A percentile compares a stretch with the other conserved stretches of the same genome.
Evolutionary conservation across 2,113 vertebrate genomes (phyloP).

Genomic region (Chaetorhynchus papuensis): DNA sequence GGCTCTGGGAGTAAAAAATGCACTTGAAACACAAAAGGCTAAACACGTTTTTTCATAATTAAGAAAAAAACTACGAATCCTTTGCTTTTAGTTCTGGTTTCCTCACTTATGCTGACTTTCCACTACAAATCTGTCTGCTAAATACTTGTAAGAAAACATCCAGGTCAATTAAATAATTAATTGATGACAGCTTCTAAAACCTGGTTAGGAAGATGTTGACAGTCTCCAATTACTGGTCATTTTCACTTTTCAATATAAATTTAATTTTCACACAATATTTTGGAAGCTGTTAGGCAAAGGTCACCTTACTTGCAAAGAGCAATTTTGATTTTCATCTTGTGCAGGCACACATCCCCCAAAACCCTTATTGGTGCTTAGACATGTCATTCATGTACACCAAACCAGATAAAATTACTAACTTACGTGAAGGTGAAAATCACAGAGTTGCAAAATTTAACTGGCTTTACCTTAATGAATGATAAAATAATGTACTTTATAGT

Average conservation of each 20-base stretch:
- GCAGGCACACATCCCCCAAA: neutral
- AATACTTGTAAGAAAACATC: conserved; percentile 2
- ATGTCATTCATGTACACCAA: neutral
- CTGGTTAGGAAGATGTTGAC: neutral
- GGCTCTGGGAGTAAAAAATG: neutral
- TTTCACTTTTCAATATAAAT: conserved; percentile 45
- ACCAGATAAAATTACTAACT: neutral
- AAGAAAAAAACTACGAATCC: neutral
- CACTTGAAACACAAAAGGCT: neutral
- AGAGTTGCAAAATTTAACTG: neutral
- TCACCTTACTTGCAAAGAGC: neutral
- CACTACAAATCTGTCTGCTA: neutral
- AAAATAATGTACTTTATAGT: conserved; percentile 27
- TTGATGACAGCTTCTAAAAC: neutral
- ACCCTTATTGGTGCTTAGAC: neutral
- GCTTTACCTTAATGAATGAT: conserved; percentile 22
- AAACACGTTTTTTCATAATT: neutral
- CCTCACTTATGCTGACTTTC: neutral
- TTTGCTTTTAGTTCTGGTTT: conserved; percentile 15
- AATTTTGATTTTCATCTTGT: neutral
- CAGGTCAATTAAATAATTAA: conserved; percentile 34
- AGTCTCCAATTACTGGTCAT: neutral
- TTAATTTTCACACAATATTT: conserved; percentile 43
- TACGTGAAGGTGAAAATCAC: neutral
- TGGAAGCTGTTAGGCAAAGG: neutral